Evolutionary conservation across 2,888 invertebrate genomes (phyloP).

Genomic region (Ennomos fuscantarius): DNA sequence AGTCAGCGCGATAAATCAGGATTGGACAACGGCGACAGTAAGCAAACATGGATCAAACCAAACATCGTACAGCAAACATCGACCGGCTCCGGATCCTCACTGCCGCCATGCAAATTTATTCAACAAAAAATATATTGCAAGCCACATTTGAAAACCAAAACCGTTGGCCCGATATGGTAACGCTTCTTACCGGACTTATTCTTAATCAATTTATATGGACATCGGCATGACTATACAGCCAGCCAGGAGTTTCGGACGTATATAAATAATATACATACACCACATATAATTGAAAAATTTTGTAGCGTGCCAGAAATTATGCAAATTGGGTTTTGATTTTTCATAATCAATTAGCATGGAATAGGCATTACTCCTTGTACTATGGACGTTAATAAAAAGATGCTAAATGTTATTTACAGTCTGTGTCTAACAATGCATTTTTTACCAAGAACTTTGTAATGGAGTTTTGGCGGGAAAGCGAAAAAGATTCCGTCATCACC

Average conservation of each 20-base stretch:
- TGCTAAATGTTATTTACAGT: no score
- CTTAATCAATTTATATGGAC: slow-evolving; percentile 45
- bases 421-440: no score
- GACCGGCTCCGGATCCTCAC: slow-evolving; percentile 53
- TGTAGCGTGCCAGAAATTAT: slow-evolving; percentile 17
- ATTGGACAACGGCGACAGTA: slow-evolving; percentile 65
- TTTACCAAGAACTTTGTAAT: no score
- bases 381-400: no score
- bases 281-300: slow-evolving; percentile 22
- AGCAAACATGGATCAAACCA: slow-evolving; percentile 68
- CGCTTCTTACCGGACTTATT: slow-evolving; percentile 43
- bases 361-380: background rate
- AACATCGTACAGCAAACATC: slow-evolving; percentile 65
- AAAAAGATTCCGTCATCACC: no score
- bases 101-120: slow-evolving; percentile 61
- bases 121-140: slow-evolving; percentile 51
- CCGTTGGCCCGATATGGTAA: slow-evolving; percentile 48
- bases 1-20: slow-evolving; percentile 39
- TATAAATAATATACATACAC: background rate
- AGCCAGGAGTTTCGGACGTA: slow-evolving; percentile 15
- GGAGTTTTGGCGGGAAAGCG: no score
- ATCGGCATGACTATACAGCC: slow-evolving; percentile 26
- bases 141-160: slow-evolving; percentile 50
- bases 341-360: slow-evolving; percentile 40
- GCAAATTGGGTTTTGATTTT: slow-evolving; percentile 27